Evolutionary conservation across 2,797 vertebrate species (phyloP).

Genomic region (Ispidina picta): DNA sequence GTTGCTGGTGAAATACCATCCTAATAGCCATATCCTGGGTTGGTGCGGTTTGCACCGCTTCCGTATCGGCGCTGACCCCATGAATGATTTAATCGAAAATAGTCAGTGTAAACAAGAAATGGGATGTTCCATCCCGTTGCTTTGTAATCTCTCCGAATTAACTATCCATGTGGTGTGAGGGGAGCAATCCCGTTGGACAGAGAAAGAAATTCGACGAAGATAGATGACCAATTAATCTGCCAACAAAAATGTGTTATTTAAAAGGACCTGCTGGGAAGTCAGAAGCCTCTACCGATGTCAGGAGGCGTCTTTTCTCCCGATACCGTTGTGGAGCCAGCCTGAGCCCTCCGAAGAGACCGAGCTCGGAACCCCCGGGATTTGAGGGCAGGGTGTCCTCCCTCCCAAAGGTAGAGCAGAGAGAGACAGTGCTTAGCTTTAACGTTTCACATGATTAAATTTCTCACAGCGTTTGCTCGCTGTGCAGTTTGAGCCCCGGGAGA

Average conservation of each 20-base stretch:
- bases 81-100: neutral
- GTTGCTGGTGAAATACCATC: neutral
- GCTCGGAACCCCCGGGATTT: neutral
- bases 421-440: neutral
- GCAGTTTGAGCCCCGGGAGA: neutral
- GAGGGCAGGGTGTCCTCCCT: too few relatives aligned
- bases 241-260: neutral
- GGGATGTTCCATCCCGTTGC: neutral
- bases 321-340: neutral
- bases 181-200: fast-evolving
- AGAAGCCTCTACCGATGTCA: neutral
- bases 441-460: neutral
- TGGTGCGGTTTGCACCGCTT: neutral
- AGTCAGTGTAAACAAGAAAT: neutral
- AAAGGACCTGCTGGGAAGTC: neutral
- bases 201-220: neutral
- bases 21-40: neutral
- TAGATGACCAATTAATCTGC: neutral
- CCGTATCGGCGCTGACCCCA: neutral
- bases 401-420: neutral
- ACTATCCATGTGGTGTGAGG: fast-evolving
- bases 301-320: neutral
- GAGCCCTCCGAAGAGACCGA: neutral
- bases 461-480: neutral
- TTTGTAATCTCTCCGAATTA: neutral